Evolutionary conservation across 2,797 vertebrate genomes (phyloP).

Genomic region (Pseudopleuronectes americanus): DNA sequence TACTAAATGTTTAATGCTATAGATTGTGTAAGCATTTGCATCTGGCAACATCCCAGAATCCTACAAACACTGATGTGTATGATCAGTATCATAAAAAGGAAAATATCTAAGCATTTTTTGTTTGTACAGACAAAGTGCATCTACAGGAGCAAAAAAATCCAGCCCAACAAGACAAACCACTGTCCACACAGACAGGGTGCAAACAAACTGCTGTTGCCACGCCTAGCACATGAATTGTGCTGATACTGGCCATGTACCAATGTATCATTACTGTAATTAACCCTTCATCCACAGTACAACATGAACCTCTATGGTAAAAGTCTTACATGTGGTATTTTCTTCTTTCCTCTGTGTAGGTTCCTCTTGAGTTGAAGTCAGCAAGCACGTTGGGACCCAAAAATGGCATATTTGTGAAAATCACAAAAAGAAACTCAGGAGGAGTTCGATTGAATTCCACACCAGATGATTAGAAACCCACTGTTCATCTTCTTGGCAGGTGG

Average conservation of each 20-base stretch:
- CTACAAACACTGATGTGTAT: too few species aligned
- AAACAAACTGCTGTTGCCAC: too few species aligned
- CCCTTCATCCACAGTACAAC: neutral
- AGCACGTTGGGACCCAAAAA: constrained; percentile 90
- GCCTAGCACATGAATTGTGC: too few species aligned
- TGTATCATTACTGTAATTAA: neutral
- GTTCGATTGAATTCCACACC: neutral
- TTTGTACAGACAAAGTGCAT: too few species aligned
- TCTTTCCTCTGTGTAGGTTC: constrained; percentile 81
- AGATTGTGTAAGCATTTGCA: too few species aligned
- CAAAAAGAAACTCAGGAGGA: constrained; percentile 50
- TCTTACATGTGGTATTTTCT: neutral
- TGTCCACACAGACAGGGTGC: too few species aligned
- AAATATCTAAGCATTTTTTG: neutral
- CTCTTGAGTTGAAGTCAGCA: constrained; percentile 88
- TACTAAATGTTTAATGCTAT: neutral
- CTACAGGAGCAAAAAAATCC: neutral
- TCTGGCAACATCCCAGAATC: too few species aligned
- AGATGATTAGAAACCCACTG: constrained; percentile 1
- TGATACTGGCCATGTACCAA: too few species aligned
- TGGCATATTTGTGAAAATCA: constrained; percentile 87
- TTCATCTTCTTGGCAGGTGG: neutral
- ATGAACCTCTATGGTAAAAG: neutral
- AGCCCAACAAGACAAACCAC: too few species aligned
- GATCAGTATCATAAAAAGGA: neutral